These are phyloP conservation scores for Didymodactylos carnosus DNA, from an alignment of 2,888 invertebrate species.

Conservation along the genomic window DNA sequence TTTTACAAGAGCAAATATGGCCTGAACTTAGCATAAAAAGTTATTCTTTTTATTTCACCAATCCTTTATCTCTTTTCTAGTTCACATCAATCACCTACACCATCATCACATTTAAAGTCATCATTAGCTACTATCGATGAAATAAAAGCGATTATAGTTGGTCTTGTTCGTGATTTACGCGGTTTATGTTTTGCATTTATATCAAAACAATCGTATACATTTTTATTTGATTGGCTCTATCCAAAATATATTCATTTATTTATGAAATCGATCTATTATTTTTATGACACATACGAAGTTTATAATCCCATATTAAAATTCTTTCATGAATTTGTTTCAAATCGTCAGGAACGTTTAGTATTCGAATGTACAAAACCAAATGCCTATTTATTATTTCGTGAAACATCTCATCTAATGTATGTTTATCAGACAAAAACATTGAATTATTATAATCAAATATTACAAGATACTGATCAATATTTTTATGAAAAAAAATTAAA, in stretches of 20 bases:
- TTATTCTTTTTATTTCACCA: no score
- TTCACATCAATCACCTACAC: neutral
- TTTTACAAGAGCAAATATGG: no score
- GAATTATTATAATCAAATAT: neutral
- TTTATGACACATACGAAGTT: conserved; percentile 69
- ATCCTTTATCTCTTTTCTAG: no score
- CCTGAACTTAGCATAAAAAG: no score
- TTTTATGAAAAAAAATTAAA: neutral
- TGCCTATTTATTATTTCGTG: conserved; percentile 80
- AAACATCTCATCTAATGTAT: conserved; percentile 83
- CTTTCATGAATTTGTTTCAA: conserved; percentile 83
- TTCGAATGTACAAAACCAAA: conserved; percentile 96
- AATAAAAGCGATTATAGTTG: conserved; percentile 48
- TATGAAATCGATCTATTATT: conserved; percentile 69
- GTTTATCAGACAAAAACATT: conserved; percentile 50
- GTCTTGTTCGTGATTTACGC: conserved; percentile 71
- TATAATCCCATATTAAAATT: conserved; percentile 86
- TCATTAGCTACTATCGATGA: neutral
- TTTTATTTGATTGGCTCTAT: conserved; percentile 98
- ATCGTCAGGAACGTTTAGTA: conserved; percentile 78
- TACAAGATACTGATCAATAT: neutral
- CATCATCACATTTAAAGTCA: neutral
- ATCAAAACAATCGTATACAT: conserved; percentile 83
- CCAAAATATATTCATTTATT: conserved; percentile 64
- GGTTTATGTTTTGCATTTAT: conserved; percentile 87